phyloP scores from a whole-genome alignment of 2,888 invertebrate species.

The Tetranychus piercei region DNA sequence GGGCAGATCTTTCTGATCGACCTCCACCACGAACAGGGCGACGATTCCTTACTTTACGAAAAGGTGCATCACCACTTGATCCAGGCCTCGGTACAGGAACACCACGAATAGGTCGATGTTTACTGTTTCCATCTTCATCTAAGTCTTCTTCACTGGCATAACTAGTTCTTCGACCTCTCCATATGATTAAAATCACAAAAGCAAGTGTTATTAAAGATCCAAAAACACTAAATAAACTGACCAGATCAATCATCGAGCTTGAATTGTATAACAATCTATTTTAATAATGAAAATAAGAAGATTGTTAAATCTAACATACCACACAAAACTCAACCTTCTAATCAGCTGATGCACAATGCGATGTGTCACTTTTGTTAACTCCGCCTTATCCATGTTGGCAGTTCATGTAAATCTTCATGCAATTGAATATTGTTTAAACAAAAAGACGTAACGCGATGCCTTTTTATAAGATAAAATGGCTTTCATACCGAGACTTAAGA shows the following conservation, averaged over 20 bases:
- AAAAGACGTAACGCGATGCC: too few species aligned
- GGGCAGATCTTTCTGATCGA: neutral
- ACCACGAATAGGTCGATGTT: neutral
- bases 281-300: neutral
- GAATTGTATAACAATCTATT: neutral
- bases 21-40: neutral
- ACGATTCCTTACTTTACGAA: neutral
- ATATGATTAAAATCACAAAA: neutral
- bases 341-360: neutral
- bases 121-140: neutral
- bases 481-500: too few species aligned
- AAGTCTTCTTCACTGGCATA: neutral
- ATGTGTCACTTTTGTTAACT: neutral
- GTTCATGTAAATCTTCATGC: neutral
- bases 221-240: neutral
- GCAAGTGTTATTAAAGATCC: neutral
- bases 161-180: neutral
- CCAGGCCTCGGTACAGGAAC: neutral
- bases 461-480: too few species aligned
- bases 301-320: neutral
- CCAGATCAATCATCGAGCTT: neutral
- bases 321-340: neutral
- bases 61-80: conserved; percentile 1
- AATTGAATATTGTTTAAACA: neutral
- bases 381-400: neutral